These are phyloP conservation scores for Pseudonaja textilis DNA, from an alignment of 2,113 vertebrate species.

Conservation along the genomic window DNA sequence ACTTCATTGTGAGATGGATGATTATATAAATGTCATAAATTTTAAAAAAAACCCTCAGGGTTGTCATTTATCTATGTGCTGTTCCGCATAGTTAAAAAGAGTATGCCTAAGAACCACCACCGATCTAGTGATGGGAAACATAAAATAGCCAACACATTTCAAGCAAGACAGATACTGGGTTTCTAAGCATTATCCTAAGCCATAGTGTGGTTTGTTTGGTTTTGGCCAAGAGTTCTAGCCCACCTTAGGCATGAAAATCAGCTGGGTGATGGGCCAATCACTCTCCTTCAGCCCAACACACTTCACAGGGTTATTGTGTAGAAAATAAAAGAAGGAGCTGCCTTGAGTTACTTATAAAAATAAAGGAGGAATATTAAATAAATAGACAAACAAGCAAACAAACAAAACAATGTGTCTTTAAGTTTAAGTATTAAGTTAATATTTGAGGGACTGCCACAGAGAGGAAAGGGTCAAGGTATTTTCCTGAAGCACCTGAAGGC, in stretches of 20 bases:
- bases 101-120: background rate
- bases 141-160: background rate
- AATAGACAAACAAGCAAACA: background rate
- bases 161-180: background rate
- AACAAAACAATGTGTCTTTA: background rate
- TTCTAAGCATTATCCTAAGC: background rate
- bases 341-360: background rate
- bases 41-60: background rate
- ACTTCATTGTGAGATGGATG: background rate
- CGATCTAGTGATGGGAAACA: background rate
- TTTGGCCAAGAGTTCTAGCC: background rate
- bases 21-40: background rate
- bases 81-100: background rate
- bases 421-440: background rate
- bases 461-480: no score
- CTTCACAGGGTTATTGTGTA: background rate
- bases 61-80: background rate
- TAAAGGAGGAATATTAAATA: background rate
- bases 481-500: no score
- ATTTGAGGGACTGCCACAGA: no score
- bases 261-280: background rate
- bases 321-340: background rate
- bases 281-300: background rate
- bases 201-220: background rate
- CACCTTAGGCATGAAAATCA: background rate